phyloP scores from a whole-genome alignment of 2,113 vertebrate species.

The Eptesicus fuscus region DNA sequence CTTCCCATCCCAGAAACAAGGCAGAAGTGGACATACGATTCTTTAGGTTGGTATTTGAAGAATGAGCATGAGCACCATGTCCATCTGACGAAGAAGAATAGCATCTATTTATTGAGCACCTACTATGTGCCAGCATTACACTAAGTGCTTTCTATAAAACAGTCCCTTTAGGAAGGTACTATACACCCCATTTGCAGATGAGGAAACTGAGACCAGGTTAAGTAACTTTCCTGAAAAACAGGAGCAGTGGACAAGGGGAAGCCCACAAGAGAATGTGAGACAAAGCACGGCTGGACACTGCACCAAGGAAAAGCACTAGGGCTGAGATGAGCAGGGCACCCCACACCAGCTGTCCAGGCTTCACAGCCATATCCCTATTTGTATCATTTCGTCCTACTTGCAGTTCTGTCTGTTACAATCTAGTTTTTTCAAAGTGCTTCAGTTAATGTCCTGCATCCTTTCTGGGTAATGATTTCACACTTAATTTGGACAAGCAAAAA shows the following conservation, averaged over 20 bases:
- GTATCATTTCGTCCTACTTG: background rate
- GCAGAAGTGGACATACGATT: background rate
- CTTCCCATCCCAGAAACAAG: background rate
- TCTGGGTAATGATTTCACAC: background rate
- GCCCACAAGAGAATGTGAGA: background rate
- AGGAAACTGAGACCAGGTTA: background rate
- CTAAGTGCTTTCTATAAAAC: background rate
- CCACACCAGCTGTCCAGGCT: fast-evolving
- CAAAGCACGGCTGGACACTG: background rate
- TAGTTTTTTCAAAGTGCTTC: background rate
- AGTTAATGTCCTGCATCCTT: background rate
- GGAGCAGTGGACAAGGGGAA: background rate
- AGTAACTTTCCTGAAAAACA: background rate
- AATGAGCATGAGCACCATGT: background rate
- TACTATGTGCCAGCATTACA: background rate
- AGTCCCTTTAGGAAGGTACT: background rate
- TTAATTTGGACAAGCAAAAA: slow-evolving; percentile 12
- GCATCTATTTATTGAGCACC: background rate
- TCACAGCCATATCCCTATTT: background rate
- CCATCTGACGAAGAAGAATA: background rate
- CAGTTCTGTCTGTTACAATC: background rate
- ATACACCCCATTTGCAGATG: background rate
- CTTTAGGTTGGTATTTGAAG: background rate
- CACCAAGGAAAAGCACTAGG: fast-evolving
- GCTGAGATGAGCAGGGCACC: fast-evolving